Evolutionary conservation across 92 coral and sea anemone species (phyloP).

Genomic region (Porites lobata): DNA sequence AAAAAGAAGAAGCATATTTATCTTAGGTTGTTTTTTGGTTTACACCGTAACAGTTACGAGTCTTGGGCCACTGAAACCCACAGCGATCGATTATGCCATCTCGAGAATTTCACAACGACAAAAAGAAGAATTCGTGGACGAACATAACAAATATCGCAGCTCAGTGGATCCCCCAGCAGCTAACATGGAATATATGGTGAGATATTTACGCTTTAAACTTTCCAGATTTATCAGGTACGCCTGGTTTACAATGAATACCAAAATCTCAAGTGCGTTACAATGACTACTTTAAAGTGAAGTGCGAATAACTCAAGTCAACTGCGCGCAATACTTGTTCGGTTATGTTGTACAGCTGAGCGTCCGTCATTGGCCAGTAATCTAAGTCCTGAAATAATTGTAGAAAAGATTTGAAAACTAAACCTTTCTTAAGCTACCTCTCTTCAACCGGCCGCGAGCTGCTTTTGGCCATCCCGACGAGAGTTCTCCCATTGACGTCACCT

Average conservation of each 20-base stretch:
- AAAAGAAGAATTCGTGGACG: conserved; percentile 46
- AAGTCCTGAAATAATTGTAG: too few relatives aligned
- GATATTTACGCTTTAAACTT: neutral
- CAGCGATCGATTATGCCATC: conserved; percentile 31
- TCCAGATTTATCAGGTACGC: neutral
- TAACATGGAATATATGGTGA: conserved; percentile 57
- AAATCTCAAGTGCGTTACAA: neutral
- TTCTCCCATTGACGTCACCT: too few relatives aligned
- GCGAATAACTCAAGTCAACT: too few relatives aligned
- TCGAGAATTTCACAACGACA: conserved; percentile 23
- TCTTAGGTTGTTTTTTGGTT: neutral
- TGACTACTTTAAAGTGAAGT: too few relatives aligned
- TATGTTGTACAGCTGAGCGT: too few relatives aligned
- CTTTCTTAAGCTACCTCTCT: too few relatives aligned
- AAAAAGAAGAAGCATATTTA: neutral
- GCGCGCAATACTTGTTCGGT: too few relatives aligned
- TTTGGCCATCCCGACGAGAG: too few relatives aligned
- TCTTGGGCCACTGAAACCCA: conserved; percentile 34
- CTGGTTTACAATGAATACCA: neutral
- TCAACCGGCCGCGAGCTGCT: too few relatives aligned
- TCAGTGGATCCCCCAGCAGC: conserved; percentile 48
- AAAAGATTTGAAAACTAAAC: too few relatives aligned
- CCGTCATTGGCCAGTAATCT: too few relatives aligned
- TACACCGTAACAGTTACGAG: neutral
- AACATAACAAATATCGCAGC: conserved; percentile 42